A percentile compares a stretch with the other conserved stretches of the same genome.
phyloP scores from a whole-genome alignment of 2,113 vertebrate species.

The Amblyopsis rosae region DNA sequence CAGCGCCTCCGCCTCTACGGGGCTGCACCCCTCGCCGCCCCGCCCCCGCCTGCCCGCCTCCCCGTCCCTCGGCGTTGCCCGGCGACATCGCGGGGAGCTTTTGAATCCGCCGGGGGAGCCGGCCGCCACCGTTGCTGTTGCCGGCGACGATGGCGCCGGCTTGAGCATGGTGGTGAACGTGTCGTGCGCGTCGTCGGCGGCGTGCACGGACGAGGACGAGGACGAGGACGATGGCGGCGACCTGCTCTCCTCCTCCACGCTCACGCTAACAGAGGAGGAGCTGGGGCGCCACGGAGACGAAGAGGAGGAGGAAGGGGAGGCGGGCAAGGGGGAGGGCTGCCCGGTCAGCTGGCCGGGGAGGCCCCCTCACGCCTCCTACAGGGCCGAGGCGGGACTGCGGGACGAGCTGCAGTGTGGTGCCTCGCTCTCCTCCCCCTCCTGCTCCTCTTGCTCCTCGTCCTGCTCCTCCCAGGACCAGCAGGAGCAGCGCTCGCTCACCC shows the following conservation, averaged over 20 bases:
- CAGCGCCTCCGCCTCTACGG: slow-evolving; percentile 91
- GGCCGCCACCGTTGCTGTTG: not conserved
- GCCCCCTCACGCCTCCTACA: slow-evolving; percentile 73
- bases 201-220: slow-evolving; percentile 96
- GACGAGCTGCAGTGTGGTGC: slow-evolving; percentile 83
- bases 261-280: slow-evolving; percentile 97
- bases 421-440: slow-evolving; percentile 65
- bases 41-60: slow-evolving; percentile 67
- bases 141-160: slow-evolving; percentile 80
- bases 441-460: slow-evolving; percentile 57
- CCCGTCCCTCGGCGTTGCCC: slow-evolving; percentile 65
- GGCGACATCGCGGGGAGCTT: slow-evolving; percentile 72
- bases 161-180: slow-evolving; percentile 98
- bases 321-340: slow-evolving; percentile 85
- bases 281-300: slow-evolving; percentile 84
- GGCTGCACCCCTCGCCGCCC: slow-evolving; percentile 81
- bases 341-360: slow-evolving; percentile 87
- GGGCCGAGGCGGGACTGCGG: slow-evolving; percentile 77
- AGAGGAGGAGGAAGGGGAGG: slow-evolving; percentile 87
- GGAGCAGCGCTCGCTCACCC: slow-evolving; percentile 78
- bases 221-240: slow-evolving; percentile 71
- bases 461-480: slow-evolving; percentile 59
- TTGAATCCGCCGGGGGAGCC: slow-evolving; percentile 1
- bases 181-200: slow-evolving; percentile 85
- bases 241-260: slow-evolving; percentile 95